phyloP scores from a whole-genome alignment of 2,888 invertebrate species.

The Aleiodes alternator region DNA sequence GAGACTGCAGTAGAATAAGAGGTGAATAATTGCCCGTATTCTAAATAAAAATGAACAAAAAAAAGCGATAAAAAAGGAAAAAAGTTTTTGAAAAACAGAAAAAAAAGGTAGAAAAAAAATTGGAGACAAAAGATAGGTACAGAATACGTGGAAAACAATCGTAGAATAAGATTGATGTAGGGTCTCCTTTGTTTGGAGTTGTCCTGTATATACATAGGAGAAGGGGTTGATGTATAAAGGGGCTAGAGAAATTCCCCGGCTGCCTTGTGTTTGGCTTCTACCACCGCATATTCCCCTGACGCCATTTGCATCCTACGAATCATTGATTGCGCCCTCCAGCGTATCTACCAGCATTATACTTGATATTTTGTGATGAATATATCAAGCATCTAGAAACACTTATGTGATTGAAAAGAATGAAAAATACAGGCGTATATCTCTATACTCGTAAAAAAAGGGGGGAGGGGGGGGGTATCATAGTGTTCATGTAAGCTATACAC shows the following conservation, averaged over 20 bases:
- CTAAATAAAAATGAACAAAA: neutral
- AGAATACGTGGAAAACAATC: conserved; percentile 50
- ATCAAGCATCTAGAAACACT: neutral
- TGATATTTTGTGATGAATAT: conserved; percentile 17
- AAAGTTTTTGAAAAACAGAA: conserved; percentile 25
- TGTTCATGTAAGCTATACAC: no score
- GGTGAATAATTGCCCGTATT: conserved; percentile 15
- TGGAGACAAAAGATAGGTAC: conserved; percentile 34
- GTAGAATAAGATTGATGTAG: conserved; percentile 53
- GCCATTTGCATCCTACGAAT: conserved; percentile 46
- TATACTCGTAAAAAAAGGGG: neutral
- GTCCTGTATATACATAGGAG: conserved; percentile 9
- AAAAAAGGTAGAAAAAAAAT: conserved; percentile 24
- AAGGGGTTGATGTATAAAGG: neutral
- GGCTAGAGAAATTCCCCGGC: conserved; percentile 29
- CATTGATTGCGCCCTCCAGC: conserved; percentile 50
- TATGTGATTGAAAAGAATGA: conserved; percentile 26
- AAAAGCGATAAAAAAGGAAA: conserved; percentile 30
- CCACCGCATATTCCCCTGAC: conserved; percentile 9
- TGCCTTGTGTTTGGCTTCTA: conserved; percentile 23
- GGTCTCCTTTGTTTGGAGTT: conserved; percentile 46
- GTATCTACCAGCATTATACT: conserved; percentile 6
- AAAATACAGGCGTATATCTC: conserved; percentile 31
- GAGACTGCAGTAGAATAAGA: conserved; percentile 27
- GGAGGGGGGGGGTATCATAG: neutral